Evolutionary conservation across 2,888 invertebrate genomes (phyloP), one percentile per base, ranked within the genome.

Genomic region (Phortica okadai): DNA sequence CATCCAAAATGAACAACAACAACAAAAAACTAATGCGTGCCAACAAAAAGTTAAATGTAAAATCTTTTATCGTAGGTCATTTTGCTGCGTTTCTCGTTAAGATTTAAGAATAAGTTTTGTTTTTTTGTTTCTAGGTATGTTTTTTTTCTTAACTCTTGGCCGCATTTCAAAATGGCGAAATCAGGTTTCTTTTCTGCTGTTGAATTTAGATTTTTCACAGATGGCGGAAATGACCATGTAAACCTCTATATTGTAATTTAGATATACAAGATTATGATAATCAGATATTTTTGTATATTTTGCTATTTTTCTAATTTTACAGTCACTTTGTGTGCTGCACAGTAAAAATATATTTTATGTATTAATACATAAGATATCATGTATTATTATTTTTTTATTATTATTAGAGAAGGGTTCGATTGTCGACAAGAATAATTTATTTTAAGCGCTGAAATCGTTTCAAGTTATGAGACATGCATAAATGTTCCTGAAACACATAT

Each of bases 11-110:
- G 50, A 58, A 58, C 21, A 25, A 62, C n/a, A 62, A 41, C 66
- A 41, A 66, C 42, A 41, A 66, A 33, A 66, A 41, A 21, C 7
- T 8, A 8, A 11, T 16, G n/a, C n/a, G 14, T n/a, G 21, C n/a
- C 59, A 59, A 21, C 59, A 59, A 66, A 66, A 66, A 76, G 79
- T 81, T 80, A 79, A 81, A 81, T 77, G 80, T 79, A 80, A 76
- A 79, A 78, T 83, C 73, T 82, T 85, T 76, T 80, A 81, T 78
- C 72, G 81, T 81, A 81, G 81, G 81, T 81, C 81, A 81, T 81
- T 81, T 78, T 75, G 59, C 59, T 73, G 73, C 59, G 73, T 73
- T 73, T 42, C 54, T 41, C 45, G 44, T 45, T 70, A 70, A 70
- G 11, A 44, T 44, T 41, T 45, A 10, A 45, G 50, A 45, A 62